Evolutionary conservation across 2,113 vertebrate genomes (phyloP).

Genomic region (Pseudopipra pipra): DNA sequence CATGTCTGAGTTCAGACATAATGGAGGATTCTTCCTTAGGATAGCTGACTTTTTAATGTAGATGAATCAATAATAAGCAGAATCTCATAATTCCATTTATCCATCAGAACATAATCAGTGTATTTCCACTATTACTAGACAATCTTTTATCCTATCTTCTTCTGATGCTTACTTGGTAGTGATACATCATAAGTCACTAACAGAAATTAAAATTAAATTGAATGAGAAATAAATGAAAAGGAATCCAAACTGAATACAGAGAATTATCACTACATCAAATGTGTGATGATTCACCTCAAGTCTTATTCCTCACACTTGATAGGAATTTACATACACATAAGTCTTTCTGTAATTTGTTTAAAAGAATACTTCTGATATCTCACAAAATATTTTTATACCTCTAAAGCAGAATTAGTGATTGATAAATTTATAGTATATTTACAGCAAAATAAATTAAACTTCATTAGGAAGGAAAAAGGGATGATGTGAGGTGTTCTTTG

Average conservation of each 20-base stretch:
- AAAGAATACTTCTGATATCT: background rate
- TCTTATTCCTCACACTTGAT: background rate
- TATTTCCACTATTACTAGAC: background rate
- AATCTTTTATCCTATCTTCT: background rate
- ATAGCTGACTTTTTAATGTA: background rate
- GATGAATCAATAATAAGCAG: background rate
- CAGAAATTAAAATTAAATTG: background rate
- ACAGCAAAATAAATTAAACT: background rate
- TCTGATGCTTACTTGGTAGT: background rate
- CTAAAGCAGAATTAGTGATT: background rate
- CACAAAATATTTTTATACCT: background rate
- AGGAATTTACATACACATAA: background rate
- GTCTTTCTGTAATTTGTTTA: background rate
- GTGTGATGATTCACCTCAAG: background rate
- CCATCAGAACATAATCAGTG: background rate
- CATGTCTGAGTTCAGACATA: background rate
- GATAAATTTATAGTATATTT: background rate
- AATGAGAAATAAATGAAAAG: background rate
- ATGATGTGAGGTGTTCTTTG: fast-evolving
- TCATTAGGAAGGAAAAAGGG: background rate
- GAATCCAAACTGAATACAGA: background rate
- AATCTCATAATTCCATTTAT: background rate
- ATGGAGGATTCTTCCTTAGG: background rate
- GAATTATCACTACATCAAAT: background rate
- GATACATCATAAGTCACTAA: background rate